Evolutionary conservation across 1,140 invertebrate genomes (phyloP).

Genomic region (Papilio polyxenes): DNA sequence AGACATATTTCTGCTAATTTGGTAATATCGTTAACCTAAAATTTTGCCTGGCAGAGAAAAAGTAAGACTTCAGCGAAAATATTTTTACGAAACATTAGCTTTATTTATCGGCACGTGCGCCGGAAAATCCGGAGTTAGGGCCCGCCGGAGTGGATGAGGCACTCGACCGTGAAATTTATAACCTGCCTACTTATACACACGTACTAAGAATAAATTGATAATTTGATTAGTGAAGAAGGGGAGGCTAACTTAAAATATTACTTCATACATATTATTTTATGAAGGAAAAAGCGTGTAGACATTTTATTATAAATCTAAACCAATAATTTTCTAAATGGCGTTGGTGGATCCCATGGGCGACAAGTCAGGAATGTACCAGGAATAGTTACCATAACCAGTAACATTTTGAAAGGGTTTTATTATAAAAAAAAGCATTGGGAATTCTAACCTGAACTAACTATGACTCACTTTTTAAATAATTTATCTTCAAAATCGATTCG

Average conservation of each 20-base stretch:
- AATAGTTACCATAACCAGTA: no score
- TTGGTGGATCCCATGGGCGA: no score
- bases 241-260: neutral
- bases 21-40: slow-evolving; percentile 4
- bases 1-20: slow-evolving; percentile 3
- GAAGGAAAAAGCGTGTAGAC: no score
- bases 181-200: slow-evolving; percentile 19
- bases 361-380: no score
- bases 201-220: slow-evolving; percentile 23
- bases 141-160: slow-evolving; percentile 23
- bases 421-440: no score
- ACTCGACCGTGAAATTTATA: slow-evolving; percentile 36
- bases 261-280: no score
- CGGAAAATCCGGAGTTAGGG: slow-evolving; percentile 32
- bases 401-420: no score
- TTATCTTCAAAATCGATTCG: neutral
- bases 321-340: no score
- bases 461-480: no score
- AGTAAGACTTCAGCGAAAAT: slow-evolving; percentile 34
- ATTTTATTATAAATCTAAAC: no score
- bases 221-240: neutral
- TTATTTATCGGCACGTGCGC: slow-evolving; percentile 38
- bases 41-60: slow-evolving; percentile 12
- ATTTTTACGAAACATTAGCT: slow-evolving; percentile 39
- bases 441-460: no score